A percentile compares a stretch with the other conserved stretches of the same genome.
These are phyloP conservation scores for Strix uralensis DNA, from an alignment of 2,113 vertebrate genomes.

Conservation along the genomic window DNA sequence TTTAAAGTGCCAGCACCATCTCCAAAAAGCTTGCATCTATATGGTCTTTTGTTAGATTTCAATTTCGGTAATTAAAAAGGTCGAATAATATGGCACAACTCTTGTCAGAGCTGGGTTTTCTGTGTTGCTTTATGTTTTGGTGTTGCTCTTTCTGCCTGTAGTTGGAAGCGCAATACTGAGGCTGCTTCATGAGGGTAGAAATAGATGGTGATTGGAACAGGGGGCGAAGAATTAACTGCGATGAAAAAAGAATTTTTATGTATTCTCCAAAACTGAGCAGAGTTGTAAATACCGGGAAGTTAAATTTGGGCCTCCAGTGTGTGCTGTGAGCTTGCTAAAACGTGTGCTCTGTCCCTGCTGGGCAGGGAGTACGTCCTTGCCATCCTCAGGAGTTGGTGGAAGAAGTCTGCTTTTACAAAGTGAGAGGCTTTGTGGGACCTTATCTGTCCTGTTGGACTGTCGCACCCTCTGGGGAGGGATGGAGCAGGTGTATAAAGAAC, in stretches of 20 bases:
- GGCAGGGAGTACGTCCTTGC: not conserved
- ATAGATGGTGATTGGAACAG: not conserved
- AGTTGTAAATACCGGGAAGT: not conserved
- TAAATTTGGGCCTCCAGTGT: not conserved
- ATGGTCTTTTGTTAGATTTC: not conserved
- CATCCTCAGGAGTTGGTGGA: not conserved
- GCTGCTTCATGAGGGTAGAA: not conserved
- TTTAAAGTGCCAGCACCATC: too few species aligned
- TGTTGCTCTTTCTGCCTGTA: not conserved
- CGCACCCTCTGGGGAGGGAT: not conserved
- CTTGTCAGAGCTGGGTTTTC: not conserved
- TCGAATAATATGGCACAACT: not conserved
- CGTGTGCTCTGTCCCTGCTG: not conserved
- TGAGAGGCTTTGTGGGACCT: not conserved
- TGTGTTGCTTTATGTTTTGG: not conserved
- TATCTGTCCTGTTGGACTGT: not conserved
- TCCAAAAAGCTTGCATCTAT: not conserved
- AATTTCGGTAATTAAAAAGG: not conserved
- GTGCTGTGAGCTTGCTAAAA: not conserved
- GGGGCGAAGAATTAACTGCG: not conserved
- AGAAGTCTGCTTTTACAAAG: not conserved
- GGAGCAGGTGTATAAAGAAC: not conserved
- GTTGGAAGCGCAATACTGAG: not conserved
- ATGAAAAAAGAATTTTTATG: not conserved
- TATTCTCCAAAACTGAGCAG: not conserved